These are phyloP conservation scores for Lithobates pipiens DNA, from an alignment of 2,797 vertebrate genomes.

Conservation along the genomic window DNA sequence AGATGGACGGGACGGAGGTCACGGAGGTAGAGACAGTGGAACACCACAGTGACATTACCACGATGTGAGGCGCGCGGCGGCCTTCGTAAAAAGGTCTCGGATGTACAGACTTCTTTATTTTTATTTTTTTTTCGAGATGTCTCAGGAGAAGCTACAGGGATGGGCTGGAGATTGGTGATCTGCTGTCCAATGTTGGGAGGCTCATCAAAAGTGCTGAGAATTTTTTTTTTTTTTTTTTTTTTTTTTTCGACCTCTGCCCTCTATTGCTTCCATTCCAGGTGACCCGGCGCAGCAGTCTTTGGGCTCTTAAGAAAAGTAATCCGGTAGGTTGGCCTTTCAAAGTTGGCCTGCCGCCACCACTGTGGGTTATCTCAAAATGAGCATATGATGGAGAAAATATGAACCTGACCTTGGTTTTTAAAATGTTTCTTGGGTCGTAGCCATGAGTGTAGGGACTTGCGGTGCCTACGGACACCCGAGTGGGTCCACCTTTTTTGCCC, in stretches of 20 bases:
- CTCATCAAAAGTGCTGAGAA: too few relatives aligned
- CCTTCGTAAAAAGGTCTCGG: background rate
- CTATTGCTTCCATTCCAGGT: background rate
- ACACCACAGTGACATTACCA: slow-evolving; percentile 45
- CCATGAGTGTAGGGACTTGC: too few relatives aligned
- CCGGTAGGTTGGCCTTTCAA: background rate
- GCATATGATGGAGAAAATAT: too few relatives aligned
- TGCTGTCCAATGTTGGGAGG: too few relatives aligned
- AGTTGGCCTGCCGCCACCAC: too few relatives aligned
- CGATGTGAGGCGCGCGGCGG: slow-evolving; percentile 58
- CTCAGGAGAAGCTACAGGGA: background rate
- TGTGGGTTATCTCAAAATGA: too few relatives aligned
- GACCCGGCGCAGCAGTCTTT: background rate
- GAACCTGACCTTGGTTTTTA: too few relatives aligned
- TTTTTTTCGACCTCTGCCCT: background rate
- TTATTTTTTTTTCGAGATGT: background rate
- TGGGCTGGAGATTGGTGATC: background rate
- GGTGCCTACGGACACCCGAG: too few relatives aligned
- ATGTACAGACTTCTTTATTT: too few relatives aligned
- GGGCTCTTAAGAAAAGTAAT: background rate
- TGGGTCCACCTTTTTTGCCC: too few relatives aligned
- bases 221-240: too few relatives aligned
- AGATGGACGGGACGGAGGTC: slow-evolving; percentile 53
- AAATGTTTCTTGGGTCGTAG: too few relatives aligned
- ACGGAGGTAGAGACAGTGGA: slow-evolving; percentile 60